Conservation (phyloP, 2,113 vertebrate species). For the Pollimyrus isidori region DNA sequence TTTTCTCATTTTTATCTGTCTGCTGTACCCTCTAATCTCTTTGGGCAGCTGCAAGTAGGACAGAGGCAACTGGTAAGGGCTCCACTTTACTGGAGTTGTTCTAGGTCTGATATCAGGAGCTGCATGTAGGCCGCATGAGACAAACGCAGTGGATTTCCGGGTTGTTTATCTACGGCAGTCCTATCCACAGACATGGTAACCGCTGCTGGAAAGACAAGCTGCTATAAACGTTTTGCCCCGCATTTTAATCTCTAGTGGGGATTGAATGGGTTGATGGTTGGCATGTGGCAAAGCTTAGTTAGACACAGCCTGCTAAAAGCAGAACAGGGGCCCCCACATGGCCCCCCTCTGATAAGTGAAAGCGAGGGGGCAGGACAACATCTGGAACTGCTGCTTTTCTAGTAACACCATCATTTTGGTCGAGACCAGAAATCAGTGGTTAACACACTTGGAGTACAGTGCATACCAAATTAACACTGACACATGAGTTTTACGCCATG, state of each 20-base stretch:
- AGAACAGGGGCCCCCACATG: slow-evolving; percentile 44
- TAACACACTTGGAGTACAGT: not conserved
- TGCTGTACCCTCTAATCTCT: not conserved
- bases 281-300: slow-evolving; percentile 51
- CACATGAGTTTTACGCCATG: not conserved
- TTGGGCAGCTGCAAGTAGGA: not conserved
- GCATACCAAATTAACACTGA: not conserved
- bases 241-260: slow-evolving; percentile 44
- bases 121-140: slow-evolving; percentile 32
- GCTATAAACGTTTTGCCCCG: slow-evolving; percentile 47
- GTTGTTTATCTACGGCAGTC: slow-evolving; percentile 43
- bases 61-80: slow-evolving; percentile 12
- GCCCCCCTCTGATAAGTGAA: slow-evolving; percentile 45
- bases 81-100: slow-evolving; percentile 25
- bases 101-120: not conserved
- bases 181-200: slow-evolving; percentile 50
- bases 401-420: not conserved
- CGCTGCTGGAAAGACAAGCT: slow-evolving; percentile 46
- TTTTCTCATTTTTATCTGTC: slow-evolving; percentile 18
- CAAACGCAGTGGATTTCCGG: slow-evolving; percentile 51
- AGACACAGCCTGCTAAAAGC: slow-evolving; percentile 49
- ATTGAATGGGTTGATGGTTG: slow-evolving; percentile 55
- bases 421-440: not conserved
- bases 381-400: not conserved
- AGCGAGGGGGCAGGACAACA: slow-evolving; percentile 8